Evolutionary conservation across 2,797 vertebrate species (phyloP).

Genomic region (Cynodonichthys magdalenae): DNA sequence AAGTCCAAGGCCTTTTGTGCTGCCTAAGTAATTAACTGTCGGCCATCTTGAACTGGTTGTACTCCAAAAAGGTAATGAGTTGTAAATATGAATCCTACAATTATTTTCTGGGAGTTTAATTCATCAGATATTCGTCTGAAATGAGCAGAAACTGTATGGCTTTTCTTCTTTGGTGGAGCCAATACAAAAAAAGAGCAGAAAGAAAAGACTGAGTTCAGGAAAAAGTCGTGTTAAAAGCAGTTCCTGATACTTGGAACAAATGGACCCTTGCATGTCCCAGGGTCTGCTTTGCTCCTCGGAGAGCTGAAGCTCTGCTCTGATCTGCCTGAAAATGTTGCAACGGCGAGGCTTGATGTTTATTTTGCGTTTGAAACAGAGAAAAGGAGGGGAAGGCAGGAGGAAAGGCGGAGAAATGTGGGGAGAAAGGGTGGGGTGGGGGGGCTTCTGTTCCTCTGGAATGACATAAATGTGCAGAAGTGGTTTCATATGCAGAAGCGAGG

Average conservation of each 20-base stretch:
- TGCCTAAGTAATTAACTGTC: too few species aligned
- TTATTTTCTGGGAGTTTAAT: too few species aligned
- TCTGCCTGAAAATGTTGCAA: slow-evolving; percentile 55
- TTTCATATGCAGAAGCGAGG: slow-evolving; percentile 85
- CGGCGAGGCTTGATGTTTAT: slow-evolving; percentile 77
- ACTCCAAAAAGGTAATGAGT: too few species aligned
- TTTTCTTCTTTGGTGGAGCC: neutral
- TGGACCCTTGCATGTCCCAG: slow-evolving; percentile 67
- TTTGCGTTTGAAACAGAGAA: slow-evolving; percentile 80
- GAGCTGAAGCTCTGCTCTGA: slow-evolving; percentile 40
- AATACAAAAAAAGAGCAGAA: slow-evolving; percentile 68
- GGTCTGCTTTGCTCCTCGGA: slow-evolving; percentile 36
- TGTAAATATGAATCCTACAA: too few species aligned
- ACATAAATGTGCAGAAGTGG: slow-evolving; percentile 87
- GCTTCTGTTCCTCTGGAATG: slow-evolving; percentile 77
- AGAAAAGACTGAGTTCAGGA: slow-evolving; percentile 70
- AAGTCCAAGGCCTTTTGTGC: too few species aligned
- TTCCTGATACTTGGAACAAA: slow-evolving; percentile 68
- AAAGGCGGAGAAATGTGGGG: slow-evolving; percentile 29
- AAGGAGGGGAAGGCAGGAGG: slow-evolving; percentile 47
- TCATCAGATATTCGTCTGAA: too few species aligned
- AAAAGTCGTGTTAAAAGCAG: slow-evolving; percentile 76
- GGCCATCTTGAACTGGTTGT: too few species aligned
- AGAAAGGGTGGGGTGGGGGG: slow-evolving; percentile 15
- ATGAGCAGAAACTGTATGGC: too few species aligned